A percentile compares a stretch with the other conserved stretches of the same genome.
Evolutionary conservation across 2,113 vertebrate species (phyloP).

Genomic region (Tachycineta bicolor): DNA sequence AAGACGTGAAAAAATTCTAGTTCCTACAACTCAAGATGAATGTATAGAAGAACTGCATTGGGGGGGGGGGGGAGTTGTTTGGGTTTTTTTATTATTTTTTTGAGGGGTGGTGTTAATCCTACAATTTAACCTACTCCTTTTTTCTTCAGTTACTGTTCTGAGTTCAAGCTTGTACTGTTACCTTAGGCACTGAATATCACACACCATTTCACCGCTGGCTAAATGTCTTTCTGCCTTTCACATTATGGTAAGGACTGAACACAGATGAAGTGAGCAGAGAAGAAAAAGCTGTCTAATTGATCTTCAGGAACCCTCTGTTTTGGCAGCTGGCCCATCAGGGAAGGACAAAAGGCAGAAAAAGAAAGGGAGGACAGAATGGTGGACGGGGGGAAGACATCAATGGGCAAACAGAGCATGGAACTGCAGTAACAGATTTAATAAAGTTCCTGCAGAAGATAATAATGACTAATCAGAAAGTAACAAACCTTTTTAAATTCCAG

Average conservation of each 20-base stretch:
- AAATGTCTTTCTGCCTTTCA: background rate
- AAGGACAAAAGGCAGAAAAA: background rate
- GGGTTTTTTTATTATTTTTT: too few species aligned
- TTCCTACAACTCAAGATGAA: background rate
- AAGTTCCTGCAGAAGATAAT: background rate
- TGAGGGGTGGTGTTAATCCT: background rate
- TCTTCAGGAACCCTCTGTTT: background rate
- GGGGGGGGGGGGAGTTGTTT: background rate
- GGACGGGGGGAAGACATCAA: rapidly evolving
- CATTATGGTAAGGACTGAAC: background rate
- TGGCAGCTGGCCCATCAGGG: background rate
- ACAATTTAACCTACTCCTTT: background rate
- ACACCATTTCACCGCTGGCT: background rate
- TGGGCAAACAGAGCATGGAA: background rate
- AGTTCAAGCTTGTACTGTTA: background rate
- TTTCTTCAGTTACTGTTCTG: background rate
- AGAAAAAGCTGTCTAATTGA: background rate
- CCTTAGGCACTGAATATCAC: background rate
- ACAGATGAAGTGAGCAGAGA: background rate
- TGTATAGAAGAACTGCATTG: background rate
- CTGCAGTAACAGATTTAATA: background rate
- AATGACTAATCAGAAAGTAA: background rate
- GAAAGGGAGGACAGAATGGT: background rate
- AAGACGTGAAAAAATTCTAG: background rate
- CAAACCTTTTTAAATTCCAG: background rate